A percentile compares a stretch with the other conserved stretches of the same genome.
Conservation (phyloP, 2,888 invertebrate genomes). For the Patella pellucida region DNA sequence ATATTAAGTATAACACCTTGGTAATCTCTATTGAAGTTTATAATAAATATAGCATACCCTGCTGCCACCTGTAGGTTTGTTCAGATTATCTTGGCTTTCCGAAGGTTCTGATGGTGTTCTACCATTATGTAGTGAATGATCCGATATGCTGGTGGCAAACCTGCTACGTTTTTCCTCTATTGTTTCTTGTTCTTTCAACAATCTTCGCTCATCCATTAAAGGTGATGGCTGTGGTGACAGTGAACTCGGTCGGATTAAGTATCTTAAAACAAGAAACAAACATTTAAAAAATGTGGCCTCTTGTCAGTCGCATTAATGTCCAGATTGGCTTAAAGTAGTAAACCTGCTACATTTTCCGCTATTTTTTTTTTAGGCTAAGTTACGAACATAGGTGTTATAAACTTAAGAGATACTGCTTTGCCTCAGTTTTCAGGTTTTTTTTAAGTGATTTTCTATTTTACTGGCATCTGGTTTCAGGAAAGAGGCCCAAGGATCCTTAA, state of each 20-base stretch:
- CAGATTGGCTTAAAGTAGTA: too few species aligned
- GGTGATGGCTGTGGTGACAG: constrained; percentile 75
- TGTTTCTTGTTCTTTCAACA: constrained; percentile 32
- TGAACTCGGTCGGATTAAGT: constrained; percentile 92
- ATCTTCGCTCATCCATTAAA: constrained; percentile 65
- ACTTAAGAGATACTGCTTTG: too few species aligned
- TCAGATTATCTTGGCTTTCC: constrained; percentile 24
- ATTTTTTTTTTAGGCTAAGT: too few species aligned
- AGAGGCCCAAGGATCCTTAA: too few species aligned
- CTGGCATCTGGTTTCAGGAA: too few species aligned
- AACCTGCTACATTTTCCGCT: too few species aligned
- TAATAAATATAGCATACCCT: neutral
- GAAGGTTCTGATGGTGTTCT: neutral
- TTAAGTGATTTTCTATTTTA: too few species aligned
- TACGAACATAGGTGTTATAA: too few species aligned
- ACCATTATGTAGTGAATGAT: neutral
- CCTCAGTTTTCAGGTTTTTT: too few species aligned
- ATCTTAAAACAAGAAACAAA: constrained; percentile 75
- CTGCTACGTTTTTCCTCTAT: constrained; percentile 12
- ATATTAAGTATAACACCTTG: neutral
- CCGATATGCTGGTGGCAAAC: neutral
- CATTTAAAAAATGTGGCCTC: too few species aligned
- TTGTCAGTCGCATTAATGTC: too few species aligned
- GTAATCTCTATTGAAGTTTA: neutral
- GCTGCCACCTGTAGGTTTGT: constrained; percentile 41